Evolutionary conservation across 2,797 vertebrate genomes (phyloP).

Genomic region (Chaunax sp.): DNA sequence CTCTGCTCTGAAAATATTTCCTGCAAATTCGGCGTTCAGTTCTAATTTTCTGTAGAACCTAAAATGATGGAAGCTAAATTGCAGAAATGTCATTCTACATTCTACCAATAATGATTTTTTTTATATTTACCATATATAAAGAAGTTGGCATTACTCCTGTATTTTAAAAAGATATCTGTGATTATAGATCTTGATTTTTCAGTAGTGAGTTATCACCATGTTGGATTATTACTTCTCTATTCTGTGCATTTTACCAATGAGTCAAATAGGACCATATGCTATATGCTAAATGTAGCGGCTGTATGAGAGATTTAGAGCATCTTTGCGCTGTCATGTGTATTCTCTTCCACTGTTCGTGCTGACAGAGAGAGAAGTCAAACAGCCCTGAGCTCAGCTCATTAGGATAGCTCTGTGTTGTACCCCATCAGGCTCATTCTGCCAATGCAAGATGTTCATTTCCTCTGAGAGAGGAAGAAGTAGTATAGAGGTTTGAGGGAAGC

Average conservation of each 20-base stretch:
- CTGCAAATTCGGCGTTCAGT: not conserved
- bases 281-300: constrained; percentile 16
- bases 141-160: not conserved
- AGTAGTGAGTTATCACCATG: not conserved
- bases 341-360: constrained; percentile 36
- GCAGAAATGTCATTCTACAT: not conserved
- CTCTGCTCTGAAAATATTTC: not conserved
- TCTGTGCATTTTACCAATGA: not conserved
- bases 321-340: constrained; percentile 40
- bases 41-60: not conserved
- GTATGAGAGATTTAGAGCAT: constrained; percentile 37
- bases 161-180: not conserved
- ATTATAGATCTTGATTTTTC: too few species aligned
- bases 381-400: constrained; percentile 64
- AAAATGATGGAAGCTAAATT: not conserved
- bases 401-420: constrained; percentile 35
- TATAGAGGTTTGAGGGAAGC: constrained; percentile 16
- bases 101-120: not conserved
- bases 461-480: constrained; percentile 34
- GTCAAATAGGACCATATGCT: not conserved
- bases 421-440: constrained; percentile 53
- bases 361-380: constrained; percentile 51
- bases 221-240: not conserved
- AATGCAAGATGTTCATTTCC: constrained; percentile 45
- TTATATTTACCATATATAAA: not conserved